phyloP scores from a whole-genome alignment of 2,797 vertebrate genomes.

The Leptodactylus fallax region DNA sequence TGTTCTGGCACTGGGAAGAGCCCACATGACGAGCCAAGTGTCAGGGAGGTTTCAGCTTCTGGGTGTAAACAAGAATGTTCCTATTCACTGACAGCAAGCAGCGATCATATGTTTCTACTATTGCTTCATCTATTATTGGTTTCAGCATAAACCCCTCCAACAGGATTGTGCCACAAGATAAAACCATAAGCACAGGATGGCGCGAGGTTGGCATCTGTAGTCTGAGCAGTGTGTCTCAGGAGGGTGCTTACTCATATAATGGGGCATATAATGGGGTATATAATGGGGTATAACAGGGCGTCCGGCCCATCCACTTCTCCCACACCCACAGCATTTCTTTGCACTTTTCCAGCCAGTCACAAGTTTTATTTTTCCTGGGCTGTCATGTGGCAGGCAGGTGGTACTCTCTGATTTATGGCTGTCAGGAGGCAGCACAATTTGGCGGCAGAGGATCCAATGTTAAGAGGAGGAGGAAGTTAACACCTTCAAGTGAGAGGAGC shows the following conservation, averaged over 20 bases:
- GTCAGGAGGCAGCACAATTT: conserved; percentile 33
- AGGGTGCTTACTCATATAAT: no score
- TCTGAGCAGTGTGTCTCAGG: no score
- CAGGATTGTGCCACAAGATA: no score
- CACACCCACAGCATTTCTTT: not conserved
- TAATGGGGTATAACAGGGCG: not conserved
- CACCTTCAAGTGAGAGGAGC: not conserved
- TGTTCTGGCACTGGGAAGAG: not conserved
- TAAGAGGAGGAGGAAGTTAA: not conserved
- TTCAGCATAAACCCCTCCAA: not conserved
- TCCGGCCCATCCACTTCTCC: not conserved
- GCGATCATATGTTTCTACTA: not conserved
- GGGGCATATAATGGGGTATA: not conserved
- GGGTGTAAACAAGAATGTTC: not conserved
- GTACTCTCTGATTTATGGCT: conserved; percentile 44
- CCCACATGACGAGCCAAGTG: not conserved
- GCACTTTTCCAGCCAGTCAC: not conserved
- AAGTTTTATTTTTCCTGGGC: not conserved
- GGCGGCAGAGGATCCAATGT: not conserved
- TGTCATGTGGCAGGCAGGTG: conserved; percentile 36
- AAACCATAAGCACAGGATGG: no score
- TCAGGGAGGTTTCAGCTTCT: not conserved
- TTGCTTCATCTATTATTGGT: no score
- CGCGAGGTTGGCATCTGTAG: no score
- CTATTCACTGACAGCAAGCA: not conserved